These are phyloP conservation scores for Galeruca laticollis DNA, from an alignment of 2,888 invertebrate genomes.

Conservation along the genomic window DNA sequence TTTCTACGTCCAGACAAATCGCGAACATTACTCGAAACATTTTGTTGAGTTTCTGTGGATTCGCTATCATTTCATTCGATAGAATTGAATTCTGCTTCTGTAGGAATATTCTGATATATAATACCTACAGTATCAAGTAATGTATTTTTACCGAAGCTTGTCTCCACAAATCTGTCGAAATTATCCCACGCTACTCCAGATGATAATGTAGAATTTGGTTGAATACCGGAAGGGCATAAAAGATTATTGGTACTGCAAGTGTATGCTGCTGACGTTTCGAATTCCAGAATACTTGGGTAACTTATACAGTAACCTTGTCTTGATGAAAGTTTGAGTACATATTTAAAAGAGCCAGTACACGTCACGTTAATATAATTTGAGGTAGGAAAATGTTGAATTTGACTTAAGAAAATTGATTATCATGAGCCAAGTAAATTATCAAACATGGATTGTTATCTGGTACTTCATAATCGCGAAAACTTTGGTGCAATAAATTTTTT, in stretches of 20 bases:
- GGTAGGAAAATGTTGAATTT: no score
- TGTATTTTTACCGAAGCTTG: conserved; percentile 49
- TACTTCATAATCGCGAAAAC: no score
- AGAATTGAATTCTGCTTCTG: conserved; percentile 40
- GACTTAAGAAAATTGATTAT: no score
- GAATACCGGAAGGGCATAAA: conserved; percentile 48
- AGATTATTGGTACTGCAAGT: conserved; percentile 39
- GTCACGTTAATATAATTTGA: no score
- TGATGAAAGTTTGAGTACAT: no score
- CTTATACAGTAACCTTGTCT: conserved; percentile 45
- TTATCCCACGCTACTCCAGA: conserved; percentile 53
- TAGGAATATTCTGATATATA: conserved; percentile 53
- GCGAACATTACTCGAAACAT: conserved; percentile 22
- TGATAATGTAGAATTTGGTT: conserved; percentile 44
- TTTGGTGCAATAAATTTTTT: no score
- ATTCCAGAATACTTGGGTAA: conserved; percentile 39
- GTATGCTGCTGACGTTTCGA: conserved; percentile 50
- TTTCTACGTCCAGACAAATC: conserved; percentile 44
- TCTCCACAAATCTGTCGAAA: conserved; percentile 52
- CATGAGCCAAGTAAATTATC: no score
- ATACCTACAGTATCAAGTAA: conserved; percentile 60
- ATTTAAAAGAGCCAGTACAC: no score
- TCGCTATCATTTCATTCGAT: not conserved
- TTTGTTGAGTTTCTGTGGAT: not conserved
- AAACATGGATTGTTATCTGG: no score